Evolutionary conservation across 2,888 invertebrate species (phyloP).

Genomic region (Phyto melanocephala): DNA sequence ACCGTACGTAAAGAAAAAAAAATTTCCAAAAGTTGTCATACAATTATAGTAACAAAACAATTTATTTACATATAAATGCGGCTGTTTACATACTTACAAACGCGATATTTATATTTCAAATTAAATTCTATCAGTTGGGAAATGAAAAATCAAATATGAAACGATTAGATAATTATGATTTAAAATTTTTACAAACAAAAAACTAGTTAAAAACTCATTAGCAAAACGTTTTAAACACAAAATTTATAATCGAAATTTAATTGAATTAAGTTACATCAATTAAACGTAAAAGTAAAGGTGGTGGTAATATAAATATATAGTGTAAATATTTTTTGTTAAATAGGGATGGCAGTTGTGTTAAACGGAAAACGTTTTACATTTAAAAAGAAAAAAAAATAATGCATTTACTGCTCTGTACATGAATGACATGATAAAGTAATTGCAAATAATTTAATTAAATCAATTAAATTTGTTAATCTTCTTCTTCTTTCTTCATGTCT

Average conservation of each 20-base stretch:
- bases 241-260: not conserved
- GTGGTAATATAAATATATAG: not conserved
- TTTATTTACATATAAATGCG: no score
- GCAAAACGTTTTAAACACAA: not conserved
- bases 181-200: no score
- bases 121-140: no score
- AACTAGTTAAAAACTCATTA: not conserved
- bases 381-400: not conserved
- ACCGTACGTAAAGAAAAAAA: no score
- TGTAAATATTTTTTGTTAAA: not conserved
- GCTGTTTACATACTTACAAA: no score
- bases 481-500: not conserved
- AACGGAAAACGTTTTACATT: not conserved
- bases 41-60: no score
- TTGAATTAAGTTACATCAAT: not conserved
- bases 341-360: not conserved
- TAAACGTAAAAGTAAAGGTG: not conserved
- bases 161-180: no score
- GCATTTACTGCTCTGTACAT: not conserved
- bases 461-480: not conserved
- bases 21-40: no score
- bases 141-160: no score
- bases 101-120: no score
- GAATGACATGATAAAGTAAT: not conserved
- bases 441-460: not conserved